These are phyloP conservation scores for Tinamus major DNA, from an alignment of 2,797 vertebrate species.

Conservation along the genomic window DNA sequence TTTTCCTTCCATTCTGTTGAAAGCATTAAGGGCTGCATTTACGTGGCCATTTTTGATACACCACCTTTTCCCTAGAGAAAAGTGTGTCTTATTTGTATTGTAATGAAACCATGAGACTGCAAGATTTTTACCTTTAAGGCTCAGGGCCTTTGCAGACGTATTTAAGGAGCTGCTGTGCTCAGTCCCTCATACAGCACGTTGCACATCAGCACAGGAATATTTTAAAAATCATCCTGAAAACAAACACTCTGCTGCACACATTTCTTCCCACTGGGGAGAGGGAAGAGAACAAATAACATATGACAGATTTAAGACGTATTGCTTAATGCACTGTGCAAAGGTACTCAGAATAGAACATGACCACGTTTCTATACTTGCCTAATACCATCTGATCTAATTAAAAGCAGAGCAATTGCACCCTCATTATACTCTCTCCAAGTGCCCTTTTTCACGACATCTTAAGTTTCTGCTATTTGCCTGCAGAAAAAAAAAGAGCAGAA, in stretches of 20 bases:
- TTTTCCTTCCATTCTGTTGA: background rate
- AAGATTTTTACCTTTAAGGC: background rate
- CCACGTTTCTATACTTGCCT: background rate
- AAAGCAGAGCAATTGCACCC: background rate
- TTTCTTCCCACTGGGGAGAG: background rate
- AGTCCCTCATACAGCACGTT: background rate
- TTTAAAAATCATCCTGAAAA: background rate
- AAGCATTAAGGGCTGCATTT: background rate
- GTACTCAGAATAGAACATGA: background rate
- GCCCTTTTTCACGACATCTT: background rate
- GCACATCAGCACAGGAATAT: background rate
- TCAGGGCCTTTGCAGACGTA: background rate
- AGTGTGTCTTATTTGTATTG: background rate
- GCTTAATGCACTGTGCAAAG: background rate
- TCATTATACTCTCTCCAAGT: fast-evolving
- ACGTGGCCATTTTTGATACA: fast-evolving
- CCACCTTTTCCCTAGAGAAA: background rate
- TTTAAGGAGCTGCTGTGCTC: background rate
- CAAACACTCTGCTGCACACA: fast-evolving
- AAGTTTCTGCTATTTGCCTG: background rate
- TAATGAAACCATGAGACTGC: background rate
- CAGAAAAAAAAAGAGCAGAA: background rate
- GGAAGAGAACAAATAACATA: background rate
- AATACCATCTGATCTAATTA: no score
- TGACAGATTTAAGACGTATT: background rate